Conservation (phyloP, 2,797 vertebrate species). For the Eulemur albifrons region DNA sequence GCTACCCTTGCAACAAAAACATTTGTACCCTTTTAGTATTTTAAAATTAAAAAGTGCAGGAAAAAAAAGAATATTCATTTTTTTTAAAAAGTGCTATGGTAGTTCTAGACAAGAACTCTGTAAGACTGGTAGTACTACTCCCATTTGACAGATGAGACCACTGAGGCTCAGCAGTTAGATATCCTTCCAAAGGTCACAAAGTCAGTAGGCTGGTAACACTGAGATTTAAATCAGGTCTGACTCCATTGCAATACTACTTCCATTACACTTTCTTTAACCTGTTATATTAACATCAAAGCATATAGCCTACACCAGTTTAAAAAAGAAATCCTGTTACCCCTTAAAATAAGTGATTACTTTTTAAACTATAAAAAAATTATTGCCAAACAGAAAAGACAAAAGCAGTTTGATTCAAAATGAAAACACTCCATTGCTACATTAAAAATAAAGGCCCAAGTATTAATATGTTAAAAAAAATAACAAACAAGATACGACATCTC, state of each 20-base stretch:
- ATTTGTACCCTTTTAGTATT: neutral
- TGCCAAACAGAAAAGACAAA: constrained; percentile 19
- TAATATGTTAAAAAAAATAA: neutral
- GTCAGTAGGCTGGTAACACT: neutral
- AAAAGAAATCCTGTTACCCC: neutral
- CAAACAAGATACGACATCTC: neutral
- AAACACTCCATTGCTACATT: constrained; percentile 26
- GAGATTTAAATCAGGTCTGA: constrained; percentile 10
- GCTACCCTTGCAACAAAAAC: neutral
- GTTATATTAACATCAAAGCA: neutral
- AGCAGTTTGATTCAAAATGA: neutral
- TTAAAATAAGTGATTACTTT: neutral
- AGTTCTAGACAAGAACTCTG: neutral
- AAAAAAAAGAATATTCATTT: neutral
- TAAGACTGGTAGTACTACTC: neutral
- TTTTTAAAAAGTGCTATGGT: neutral
- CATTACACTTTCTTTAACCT: neutral
- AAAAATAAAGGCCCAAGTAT: constrained; percentile 2
- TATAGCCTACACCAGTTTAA: neutral
- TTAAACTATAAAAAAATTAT: neutral
- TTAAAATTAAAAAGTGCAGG: neutral
- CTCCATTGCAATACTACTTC: neutral
- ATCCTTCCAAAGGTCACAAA: neutral
- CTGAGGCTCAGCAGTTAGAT: neutral
- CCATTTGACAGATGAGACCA: neutral